A percentile compares a stretch with the other conserved stretches of the same genome.
phyloP scores from a whole-genome alignment of 2,888 invertebrate genomes.

The Parochlus steinenii region DNA sequence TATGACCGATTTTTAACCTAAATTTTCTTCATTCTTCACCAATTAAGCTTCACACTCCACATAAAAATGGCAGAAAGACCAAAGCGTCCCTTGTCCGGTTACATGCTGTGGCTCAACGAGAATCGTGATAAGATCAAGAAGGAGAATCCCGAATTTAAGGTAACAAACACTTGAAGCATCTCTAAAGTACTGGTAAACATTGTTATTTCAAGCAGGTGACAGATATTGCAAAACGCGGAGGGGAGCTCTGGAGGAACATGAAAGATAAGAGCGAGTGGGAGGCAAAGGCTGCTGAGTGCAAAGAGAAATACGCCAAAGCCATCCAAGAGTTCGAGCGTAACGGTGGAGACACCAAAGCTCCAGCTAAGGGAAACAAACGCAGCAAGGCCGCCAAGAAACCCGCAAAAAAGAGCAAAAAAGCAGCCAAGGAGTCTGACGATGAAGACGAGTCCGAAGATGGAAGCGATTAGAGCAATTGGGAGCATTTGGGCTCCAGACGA shows the following conservation, averaged over 20 bases:
- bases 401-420: constrained; percentile 9
- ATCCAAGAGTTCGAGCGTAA: constrained; percentile 8
- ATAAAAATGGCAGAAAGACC: constrained; percentile 75
- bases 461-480: neutral
- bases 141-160: constrained; percentile 77
- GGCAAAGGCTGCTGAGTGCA: constrained; percentile 9
- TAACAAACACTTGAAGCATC: too few relatives aligned
- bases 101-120: constrained; percentile 90
- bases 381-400: constrained; percentile 4
- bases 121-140: constrained; percentile 74
- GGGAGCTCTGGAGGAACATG: constrained; percentile 86
- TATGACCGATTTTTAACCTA: too few relatives aligned
- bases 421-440: constrained; percentile 4
- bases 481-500: neutral
- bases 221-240: constrained; percentile 87
- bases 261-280: constrained; percentile 55
- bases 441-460: constrained; percentile 10
- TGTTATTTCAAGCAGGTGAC: too few relatives aligned
- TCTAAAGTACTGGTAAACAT: too few relatives aligned
- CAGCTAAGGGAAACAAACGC: constrained; percentile 6
- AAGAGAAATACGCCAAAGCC: constrained; percentile 9
- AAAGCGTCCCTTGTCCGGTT: constrained; percentile 83
- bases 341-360: constrained; percentile 8
- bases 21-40: too few relatives aligned
- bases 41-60: too few relatives aligned